Evolutionary conservation across 2,113 vertebrate genomes (phyloP).

Genomic region (Nesoenas mayeri): DNA sequence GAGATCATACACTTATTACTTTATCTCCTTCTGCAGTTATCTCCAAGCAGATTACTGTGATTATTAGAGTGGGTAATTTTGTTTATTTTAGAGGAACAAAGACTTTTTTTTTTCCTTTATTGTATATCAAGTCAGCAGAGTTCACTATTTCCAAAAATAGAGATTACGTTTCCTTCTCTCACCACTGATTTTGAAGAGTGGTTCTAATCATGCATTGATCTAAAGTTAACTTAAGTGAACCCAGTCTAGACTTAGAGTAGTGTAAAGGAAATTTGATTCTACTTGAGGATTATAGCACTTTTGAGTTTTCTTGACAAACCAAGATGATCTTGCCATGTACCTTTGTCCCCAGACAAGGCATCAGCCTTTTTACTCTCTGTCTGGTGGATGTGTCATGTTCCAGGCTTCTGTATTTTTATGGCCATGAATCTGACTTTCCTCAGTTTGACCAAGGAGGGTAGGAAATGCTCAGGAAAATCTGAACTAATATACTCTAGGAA

Average conservation of each 20-base stretch:
- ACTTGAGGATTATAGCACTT: neutral
- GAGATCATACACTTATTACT: neutral
- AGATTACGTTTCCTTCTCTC: neutral
- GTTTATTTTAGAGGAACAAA: neutral
- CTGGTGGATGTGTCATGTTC: neutral
- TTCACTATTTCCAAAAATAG: neutral
- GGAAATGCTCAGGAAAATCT: neutral
- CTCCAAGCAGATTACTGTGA: neutral
- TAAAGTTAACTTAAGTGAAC: neutral
- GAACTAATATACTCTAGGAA: neutral
- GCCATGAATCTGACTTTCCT: neutral
- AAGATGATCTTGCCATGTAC: neutral
- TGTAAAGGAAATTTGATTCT: neutral
- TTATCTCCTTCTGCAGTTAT: neutral
- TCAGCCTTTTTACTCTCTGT: neutral
- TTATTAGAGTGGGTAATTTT: neutral
- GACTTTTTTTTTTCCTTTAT: neutral
- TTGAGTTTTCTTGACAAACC: neutral
- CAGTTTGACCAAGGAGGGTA: neutral
- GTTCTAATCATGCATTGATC: neutral
- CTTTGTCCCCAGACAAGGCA: neutral
- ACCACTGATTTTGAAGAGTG: neutral
- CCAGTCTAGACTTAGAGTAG: neutral
- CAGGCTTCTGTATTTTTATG: accelerated
- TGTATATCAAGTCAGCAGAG: neutral